These are phyloP conservation scores for Marronus borbonicus DNA, from an alignment of 2,888 invertebrate species.

Conservation along the genomic window DNA sequence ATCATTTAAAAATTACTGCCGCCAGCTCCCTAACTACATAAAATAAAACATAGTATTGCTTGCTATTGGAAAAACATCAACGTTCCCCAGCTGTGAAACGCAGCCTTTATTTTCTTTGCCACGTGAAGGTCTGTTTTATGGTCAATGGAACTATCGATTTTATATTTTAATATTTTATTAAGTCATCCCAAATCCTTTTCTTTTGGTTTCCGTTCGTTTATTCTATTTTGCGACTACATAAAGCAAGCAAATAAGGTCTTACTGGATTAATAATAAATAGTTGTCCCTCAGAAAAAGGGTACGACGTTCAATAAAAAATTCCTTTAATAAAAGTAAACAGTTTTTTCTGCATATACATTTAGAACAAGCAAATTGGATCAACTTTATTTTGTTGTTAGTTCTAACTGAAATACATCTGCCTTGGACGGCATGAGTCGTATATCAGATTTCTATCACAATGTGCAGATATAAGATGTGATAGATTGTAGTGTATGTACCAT, in stretches of 20 bases:
- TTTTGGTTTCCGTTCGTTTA: neutral
- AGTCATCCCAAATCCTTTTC: neutral
- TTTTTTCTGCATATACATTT: too few relatives aligned
- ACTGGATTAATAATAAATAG: neutral
- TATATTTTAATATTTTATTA: conserved; percentile 33
- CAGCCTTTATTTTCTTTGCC: conserved; percentile 1
- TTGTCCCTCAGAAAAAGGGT: neutral
- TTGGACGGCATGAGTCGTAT: too few relatives aligned
- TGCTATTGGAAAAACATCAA: conserved; percentile 42
- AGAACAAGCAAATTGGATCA: too few relatives aligned
- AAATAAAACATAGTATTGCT: neutral
- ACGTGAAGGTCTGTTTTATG: conserved; percentile 7
- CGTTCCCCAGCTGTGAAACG: neutral
- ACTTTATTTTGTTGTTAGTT: too few relatives aligned
- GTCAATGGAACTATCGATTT: conserved; percentile 26
- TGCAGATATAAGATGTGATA: too few relatives aligned
- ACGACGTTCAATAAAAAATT: too few relatives aligned
- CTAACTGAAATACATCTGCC: too few relatives aligned
- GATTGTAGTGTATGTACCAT: too few relatives aligned
- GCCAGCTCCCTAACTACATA: too few relatives aligned
- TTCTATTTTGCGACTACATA: neutral
- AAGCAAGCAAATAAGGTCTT: neutral
- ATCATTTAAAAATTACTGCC: too few relatives aligned
- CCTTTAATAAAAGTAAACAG: too few relatives aligned
- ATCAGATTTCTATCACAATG: too few relatives aligned